phyloP scores from a whole-genome alignment of 2,797 vertebrate species.

The Parambassis ranga region DNA sequence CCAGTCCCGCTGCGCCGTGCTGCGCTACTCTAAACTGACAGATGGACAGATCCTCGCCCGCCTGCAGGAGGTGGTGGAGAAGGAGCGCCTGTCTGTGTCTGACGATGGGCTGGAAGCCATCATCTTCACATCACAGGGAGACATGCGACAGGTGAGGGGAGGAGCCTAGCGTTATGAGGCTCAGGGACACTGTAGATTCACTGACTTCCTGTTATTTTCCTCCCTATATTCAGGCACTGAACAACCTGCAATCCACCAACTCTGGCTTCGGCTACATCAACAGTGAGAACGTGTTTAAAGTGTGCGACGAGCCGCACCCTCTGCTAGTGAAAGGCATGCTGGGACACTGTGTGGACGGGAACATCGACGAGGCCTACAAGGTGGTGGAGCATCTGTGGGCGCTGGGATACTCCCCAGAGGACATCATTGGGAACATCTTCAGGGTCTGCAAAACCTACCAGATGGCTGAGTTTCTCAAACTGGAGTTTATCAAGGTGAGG shows the following conservation, averaged over 20 bases:
- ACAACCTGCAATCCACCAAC: constrained; percentile 96
- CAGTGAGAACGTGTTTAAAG: constrained; percentile 98
- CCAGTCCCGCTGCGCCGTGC: constrained; percentile 95
- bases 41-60: constrained; percentile 91
- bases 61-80: constrained; percentile 88
- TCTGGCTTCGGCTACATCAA: constrained; percentile 93
- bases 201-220: not conserved
- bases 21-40: constrained; percentile 93
- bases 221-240: constrained; percentile 84
- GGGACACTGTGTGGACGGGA: constrained; percentile 87
- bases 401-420: constrained; percentile 94
- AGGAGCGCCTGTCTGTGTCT: constrained; percentile 83
- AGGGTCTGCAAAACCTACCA: constrained; percentile 96
- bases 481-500: constrained; percentile 96
- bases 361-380: constrained; percentile 92
- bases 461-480: constrained; percentile 95
- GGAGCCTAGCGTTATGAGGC: not conserved
- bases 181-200: rapidly evolving
- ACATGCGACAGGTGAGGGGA: constrained; percentile 94
- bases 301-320: constrained; percentile 96
- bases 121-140: constrained; percentile 97
- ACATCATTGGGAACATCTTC: constrained; percentile 97
- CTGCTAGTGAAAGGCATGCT: constrained; percentile 97
- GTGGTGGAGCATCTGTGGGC: constrained; percentile 95
- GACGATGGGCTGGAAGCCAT: constrained; percentile 95